Base-by-base conservation (phyloP, 1,140 invertebrate genomes). In the Cheumatopsyche charites region DNA sequence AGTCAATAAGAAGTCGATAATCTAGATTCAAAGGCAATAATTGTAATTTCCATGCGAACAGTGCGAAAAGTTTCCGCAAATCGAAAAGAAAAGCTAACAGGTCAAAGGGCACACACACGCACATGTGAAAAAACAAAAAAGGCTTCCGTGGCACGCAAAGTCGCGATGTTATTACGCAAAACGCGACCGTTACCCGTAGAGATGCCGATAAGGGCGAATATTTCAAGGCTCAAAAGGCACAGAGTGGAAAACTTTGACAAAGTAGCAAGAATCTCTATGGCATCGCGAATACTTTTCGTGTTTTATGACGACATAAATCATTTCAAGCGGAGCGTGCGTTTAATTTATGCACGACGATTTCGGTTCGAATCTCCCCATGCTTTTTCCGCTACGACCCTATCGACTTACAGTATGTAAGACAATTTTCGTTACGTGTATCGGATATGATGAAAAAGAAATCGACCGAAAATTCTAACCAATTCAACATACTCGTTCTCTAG, bases 341-440 rank as follows among this genome's bases (percentile, higher is more conserved):
- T 47, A 47, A 47, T 47, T 47, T 47, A 47, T 47, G 43, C 43
- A 47, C 43, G 43, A 4, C 43, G 43, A 47, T 47, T 47, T 47
- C 43, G 12, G 43, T 47, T 47, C 43, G 43, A 47, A 47, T 47
- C 12, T 36, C 29, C 29, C 9, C 9, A 36, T 9, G 29, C 3
- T 36, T 36, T 36, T 36, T 36, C 29, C 29, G 29, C 29, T 36
- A 9, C 3, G 9, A n/a, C n/a, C n/a, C n/a, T n/a, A n/a, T n/a
- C n/a, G 29, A 9, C 29, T 36, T 36, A 9, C 29, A n/a, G n/a
- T n/a, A n/a, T n/a, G 29, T 36, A 36, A 36, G 29, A 36, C 29
- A 36, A 36, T 36, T 36, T 36, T 36, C 29, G 29, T 36, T 3
- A 36, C 29, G 29, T 36, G 29, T 36, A 36, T 36, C 9, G 29